Conservation (phyloP, 2,888 invertebrate genomes). For the Gandaritis pyraliata region DNA sequence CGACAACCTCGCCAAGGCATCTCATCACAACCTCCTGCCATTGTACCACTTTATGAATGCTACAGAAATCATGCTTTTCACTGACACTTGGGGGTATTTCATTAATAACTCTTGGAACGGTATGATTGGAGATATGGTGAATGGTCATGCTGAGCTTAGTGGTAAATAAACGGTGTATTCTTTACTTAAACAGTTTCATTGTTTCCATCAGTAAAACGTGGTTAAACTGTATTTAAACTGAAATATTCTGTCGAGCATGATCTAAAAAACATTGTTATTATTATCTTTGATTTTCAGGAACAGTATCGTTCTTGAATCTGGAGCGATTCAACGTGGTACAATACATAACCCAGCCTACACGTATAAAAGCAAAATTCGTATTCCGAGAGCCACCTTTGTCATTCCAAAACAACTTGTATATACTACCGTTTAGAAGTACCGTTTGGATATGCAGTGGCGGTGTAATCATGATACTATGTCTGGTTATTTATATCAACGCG, state of each 20-base stretch:
- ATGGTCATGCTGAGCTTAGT: constrained; percentile 62
- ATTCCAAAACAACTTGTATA: constrained; percentile 86
- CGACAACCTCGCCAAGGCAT: constrained; percentile 53
- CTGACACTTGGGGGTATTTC: constrained; percentile 64
- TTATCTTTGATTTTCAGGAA: constrained; percentile 49
- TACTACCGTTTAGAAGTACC: constrained; percentile 83
- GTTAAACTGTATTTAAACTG: no score
- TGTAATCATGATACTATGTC: constrained; percentile 62
- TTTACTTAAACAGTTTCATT: no score
- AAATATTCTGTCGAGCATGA: no score
- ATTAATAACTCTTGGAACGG: constrained; percentile 66
- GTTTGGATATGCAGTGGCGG: constrained; percentile 85
- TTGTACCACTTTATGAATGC: constrained; percentile 66
- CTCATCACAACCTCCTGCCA: constrained; percentile 50
- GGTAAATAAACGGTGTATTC: constrained; percentile 45
- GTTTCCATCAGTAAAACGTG: no score
- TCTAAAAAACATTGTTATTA: no score
- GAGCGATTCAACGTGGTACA: constrained; percentile 63
- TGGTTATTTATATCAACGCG: constrained; percentile 58
- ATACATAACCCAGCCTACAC: constrained; percentile 72
- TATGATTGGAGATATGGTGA: constrained; percentile 59
- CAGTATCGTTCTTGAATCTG: constrained; percentile 53
- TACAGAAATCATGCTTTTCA: constrained; percentile 48
- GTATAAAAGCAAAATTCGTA: constrained; percentile 77
- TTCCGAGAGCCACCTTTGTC: constrained; percentile 87